Evolutionary conservation across 2,888 invertebrate species (phyloP).

Genomic region (Temnothorax unifasciatus): DNA sequence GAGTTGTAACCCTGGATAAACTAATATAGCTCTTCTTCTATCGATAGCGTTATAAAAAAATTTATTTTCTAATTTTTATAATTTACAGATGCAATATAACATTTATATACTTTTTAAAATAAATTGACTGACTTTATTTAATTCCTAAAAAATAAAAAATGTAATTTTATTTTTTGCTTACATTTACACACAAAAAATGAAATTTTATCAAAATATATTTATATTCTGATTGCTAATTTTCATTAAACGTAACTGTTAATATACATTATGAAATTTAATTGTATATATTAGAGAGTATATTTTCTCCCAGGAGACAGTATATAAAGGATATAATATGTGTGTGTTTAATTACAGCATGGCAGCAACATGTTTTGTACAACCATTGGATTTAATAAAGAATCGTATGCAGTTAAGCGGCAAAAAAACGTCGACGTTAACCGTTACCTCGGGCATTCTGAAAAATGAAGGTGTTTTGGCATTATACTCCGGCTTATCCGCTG

Average conservation of each 20-base stretch:
- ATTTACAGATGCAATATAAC: background rate
- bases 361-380: slow-evolving; percentile 98
- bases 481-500: slow-evolving; percentile 97
- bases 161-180: background rate
- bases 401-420: slow-evolving; percentile 98
- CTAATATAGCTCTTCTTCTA: background rate
- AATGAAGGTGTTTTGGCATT: slow-evolving; percentile 95
- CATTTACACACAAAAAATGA: background rate
- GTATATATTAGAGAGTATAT: background rate
- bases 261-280: background rate
- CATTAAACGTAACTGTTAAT: background rate
- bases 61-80: background rate
- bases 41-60: background rate
- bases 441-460: slow-evolving; percentile 92
- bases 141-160: background rate
- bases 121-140: background rate
- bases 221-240: background rate
- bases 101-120: background rate
- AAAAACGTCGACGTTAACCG: slow-evolving; percentile 93
- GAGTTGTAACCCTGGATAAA: slow-evolving; percentile 10
- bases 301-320: background rate
- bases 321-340: slow-evolving; percentile 14
- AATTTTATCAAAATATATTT: slow-evolving; percentile 2
- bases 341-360: slow-evolving; percentile 91
- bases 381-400: slow-evolving; percentile 98